Evolutionary conservation across 2,888 invertebrate genomes (phyloP), one percentile per base, ranked within the genome.

Genomic region (Plemyria rubiginata): DNA sequence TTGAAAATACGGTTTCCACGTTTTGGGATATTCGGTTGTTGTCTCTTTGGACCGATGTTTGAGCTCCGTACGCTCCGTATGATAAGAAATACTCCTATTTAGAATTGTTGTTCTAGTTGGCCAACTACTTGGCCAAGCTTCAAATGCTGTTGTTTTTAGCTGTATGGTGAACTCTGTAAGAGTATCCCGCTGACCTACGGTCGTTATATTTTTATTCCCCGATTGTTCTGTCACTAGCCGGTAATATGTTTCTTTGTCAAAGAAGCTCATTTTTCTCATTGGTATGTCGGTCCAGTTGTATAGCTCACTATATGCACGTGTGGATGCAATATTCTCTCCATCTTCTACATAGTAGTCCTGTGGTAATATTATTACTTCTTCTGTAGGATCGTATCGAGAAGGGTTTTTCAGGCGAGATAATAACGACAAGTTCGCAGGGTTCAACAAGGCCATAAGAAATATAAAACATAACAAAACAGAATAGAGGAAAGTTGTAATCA

Each of bases 321-420:
- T 52, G 15, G 12, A 51, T 11, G 12, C 2, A 46, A 12, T 29
- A 46, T 45, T 36, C 2, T 15, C 1, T 12, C 40, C 28, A 57
- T 72, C 54, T 11, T 71, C 72, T 4, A 49, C 46, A 12, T 70
- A 62, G 46, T 80, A 80, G 54, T 81, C 80, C 50, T 77, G 73
- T 5, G 79, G 76, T 15, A 76, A 60, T 43, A 79, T 45, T 45
- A 70, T 55, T 0, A 74, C 59, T 12, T 72, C 71, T 28, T 54
- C 67, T 8, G 70, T 66, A 43, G 58, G 38, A 11, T 64, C 53
- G 53, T 79, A 79, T 9, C 62, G 13, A 29, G 74, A 68, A 4
- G 70, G 68, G 50, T 75, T 80, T 64, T 76, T 79, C 6, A 69
- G 8, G 4, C 76, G 70, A 2, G 81, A 80, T n/a, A 80, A 52